A percentile compares a stretch with the other conserved stretches of the same genome.
phyloP scores from a whole-genome alignment of 1,140 invertebrate species.

The Drosophila serrata region DNA sequence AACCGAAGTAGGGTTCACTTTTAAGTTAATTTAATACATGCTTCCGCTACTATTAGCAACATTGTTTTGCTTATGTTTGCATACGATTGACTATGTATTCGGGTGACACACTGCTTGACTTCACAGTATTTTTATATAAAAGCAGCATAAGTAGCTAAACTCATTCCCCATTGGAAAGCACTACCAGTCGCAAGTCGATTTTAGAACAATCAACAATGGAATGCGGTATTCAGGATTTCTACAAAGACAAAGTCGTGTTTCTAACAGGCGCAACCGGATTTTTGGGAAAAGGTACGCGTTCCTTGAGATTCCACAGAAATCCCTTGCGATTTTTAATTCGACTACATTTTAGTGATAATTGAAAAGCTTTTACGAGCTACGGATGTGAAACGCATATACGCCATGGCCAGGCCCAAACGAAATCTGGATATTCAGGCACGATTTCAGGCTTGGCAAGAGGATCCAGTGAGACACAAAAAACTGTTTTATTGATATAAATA shows the following conservation, averaged over 20 bases:
- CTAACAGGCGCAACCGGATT: constrained; percentile 55
- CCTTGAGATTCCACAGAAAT: background rate
- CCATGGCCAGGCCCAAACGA: constrained; percentile 92
- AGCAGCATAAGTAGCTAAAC: background rate
- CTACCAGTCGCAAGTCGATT: background rate
- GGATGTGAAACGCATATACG: constrained; percentile 89
- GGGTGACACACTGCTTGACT: constrained; percentile 3
- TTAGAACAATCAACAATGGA: constrained; percentile 6
- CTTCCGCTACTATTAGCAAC: background rate
- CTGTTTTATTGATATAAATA: background rate
- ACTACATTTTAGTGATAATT: constrained; percentile 87
- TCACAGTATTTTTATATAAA: constrained; percentile 4
- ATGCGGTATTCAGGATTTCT: constrained; percentile 29
- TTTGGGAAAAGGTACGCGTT: constrained; percentile 48
- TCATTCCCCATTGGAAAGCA: constrained; percentile 3
- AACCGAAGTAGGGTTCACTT: background rate
- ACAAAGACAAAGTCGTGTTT: constrained; percentile 33
- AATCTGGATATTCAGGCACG: constrained; percentile 89
- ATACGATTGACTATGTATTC: constrained; percentile 17
- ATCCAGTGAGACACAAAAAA: constrained; percentile 50
- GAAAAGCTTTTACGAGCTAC: constrained; percentile 93
- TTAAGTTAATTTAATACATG: background rate
- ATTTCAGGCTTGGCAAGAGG: constrained; percentile 88
- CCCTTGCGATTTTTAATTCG: background rate
- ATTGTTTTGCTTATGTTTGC: background rate